phyloP scores from a whole-genome alignment of 2,113 vertebrate genomes.

The Penelope pileata region DNA sequence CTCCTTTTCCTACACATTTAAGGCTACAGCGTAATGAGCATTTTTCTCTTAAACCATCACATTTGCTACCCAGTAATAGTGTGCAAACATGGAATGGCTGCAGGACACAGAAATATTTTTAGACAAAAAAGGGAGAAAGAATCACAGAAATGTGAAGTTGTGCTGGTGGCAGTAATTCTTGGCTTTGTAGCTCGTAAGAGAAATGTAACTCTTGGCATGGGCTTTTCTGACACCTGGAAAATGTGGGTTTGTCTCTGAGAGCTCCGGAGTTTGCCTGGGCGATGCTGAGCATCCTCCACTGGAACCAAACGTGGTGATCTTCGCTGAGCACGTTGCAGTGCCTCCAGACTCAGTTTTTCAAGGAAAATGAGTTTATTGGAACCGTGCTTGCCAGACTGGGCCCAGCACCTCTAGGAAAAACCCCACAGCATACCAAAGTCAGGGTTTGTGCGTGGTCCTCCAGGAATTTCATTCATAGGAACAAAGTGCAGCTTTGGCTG shows the following conservation, averaged over 20 bases:
- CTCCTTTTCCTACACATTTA: not conserved
- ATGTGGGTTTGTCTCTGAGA: not conserved
- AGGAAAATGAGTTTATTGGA: not conserved
- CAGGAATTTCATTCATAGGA: not conserved
- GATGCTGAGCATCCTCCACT: not conserved
- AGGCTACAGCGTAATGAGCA: not conserved
- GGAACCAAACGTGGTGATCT: not conserved
- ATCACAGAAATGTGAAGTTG: not conserved
- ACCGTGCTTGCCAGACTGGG: not conserved
- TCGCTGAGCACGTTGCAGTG: not conserved
- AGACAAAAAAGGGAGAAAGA: not conserved
- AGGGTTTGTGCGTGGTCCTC: not conserved
- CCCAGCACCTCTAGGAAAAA: not conserved
- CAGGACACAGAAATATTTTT: not conserved
- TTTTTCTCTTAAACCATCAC: not conserved
- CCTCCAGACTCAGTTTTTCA: not conserved
- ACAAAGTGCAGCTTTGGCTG: not conserved
- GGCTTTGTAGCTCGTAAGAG: not conserved
- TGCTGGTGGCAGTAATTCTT: not conserved
- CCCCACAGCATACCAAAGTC: not conserved
- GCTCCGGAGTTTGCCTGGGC: not conserved
- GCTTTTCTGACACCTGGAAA: slow-evolving; percentile 1
- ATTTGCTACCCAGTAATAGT: not conserved
- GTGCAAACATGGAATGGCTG: not conserved
- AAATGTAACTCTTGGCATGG: not conserved